Percentiles rank a stretch among this genome's conserved stretches.
These are phyloP conservation scores for Petrolisthes cinctipes DNA, from an alignment of 2,888 invertebrate genomes.

Conservation along the genomic window DNA sequence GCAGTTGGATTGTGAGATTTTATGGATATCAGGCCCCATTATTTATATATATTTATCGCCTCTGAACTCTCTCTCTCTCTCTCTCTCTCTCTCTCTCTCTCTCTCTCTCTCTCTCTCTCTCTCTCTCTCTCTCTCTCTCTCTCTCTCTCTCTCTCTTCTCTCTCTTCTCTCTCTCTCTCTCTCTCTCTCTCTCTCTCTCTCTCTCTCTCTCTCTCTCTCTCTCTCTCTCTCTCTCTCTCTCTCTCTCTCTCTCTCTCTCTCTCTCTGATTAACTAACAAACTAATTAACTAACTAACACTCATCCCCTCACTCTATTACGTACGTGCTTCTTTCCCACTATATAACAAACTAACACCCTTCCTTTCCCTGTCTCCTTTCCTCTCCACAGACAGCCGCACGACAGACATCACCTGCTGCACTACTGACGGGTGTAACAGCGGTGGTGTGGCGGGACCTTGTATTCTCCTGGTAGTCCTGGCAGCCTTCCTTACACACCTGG, in stretches of 20 bases:
- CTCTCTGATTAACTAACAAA: not conserved
- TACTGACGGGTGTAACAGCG: conserved; percentile 37
- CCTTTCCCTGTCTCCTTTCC: not conserved
- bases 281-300: not conserved
- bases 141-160: conserved; percentile 19
- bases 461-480: conserved; percentile 11
- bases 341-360: not conserved
- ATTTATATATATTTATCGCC: too few relatives aligned
- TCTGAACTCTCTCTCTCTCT: too few relatives aligned
- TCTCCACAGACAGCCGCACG: conserved; percentile 27
- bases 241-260: conserved; percentile 18
- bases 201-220: not conserved
- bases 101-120: not conserved
- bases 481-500: not conserved
- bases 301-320: not conserved
- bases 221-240: not conserved
- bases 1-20: too few relatives aligned
- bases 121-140: conserved; percentile 7
- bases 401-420: conserved; percentile 46
- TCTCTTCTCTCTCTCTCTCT: not conserved
- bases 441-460: not conserved
- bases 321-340: not conserved
- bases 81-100: too few relatives aligned
- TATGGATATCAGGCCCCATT: too few relatives aligned
- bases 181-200: conserved; percentile 1